Percentiles rank a stretch among this genome's conserved stretches.
These are phyloP conservation scores for Corythornis madagascariensis DNA, from an alignment of 2,113 vertebrate genomes.

Conservation along the genomic window DNA sequence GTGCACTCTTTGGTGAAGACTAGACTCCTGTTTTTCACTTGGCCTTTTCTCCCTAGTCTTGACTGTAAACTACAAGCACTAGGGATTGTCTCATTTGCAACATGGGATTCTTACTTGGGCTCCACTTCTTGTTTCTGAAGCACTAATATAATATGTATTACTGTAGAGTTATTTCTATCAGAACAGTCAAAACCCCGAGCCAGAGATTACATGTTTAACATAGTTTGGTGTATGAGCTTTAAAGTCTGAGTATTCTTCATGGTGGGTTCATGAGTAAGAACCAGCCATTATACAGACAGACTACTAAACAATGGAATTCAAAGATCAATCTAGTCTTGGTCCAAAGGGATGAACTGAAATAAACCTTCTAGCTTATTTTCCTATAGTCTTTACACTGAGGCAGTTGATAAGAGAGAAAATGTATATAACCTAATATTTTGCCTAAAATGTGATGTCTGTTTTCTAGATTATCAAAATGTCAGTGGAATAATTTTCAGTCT, in stretches of 20 bases:
- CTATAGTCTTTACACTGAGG: not conserved
- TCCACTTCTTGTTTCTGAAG: not conserved
- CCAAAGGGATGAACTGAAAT: not conserved
- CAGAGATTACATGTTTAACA: not conserved
- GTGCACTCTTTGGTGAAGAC: not conserved
- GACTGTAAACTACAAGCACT: not conserved
- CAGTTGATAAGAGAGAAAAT: not conserved
- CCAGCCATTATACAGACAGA: not conserved
- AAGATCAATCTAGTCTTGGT: not conserved
- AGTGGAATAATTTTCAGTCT: not conserved
- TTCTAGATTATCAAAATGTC: conserved; percentile 21
- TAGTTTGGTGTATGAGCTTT: not conserved
- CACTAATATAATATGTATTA: not conserved
- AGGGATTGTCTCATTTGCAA: not conserved
- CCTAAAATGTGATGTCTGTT: not conserved
- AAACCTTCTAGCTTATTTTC: not conserved
- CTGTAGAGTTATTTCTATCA: not conserved
- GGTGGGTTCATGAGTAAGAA: not conserved
- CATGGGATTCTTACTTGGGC: not conserved
- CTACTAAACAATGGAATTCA: not conserved
- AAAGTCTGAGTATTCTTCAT: not conserved
- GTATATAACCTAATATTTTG: not conserved
- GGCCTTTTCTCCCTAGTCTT: not conserved
- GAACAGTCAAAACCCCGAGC: not conserved
- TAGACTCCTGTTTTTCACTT: not conserved